These are phyloP conservation scores for Spea bombifrons DNA, from an alignment of 2,113 vertebrate species.

Conservation along the genomic window DNA sequence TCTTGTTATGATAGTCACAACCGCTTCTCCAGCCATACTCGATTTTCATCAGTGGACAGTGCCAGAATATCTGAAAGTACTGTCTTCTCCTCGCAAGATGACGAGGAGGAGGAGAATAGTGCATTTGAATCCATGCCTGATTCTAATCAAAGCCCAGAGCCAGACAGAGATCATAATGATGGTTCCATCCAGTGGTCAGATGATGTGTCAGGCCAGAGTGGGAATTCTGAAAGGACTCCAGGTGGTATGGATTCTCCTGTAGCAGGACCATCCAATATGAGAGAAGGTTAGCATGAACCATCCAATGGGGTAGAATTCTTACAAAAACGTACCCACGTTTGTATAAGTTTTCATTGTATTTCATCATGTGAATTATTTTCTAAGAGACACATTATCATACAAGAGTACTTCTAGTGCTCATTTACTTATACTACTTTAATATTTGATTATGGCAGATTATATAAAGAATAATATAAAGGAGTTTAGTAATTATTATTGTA, in stretches of 20 bases:
- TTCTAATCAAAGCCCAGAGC: conserved; percentile 72
- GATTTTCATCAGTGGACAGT: conserved; percentile 93
- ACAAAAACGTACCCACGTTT: too few species aligned
- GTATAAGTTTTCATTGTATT: too few species aligned
- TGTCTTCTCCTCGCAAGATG: conserved; percentile 93
- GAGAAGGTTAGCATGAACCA: conserved; percentile 74
- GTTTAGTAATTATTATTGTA: too few species aligned
- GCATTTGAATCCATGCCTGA: conserved; percentile 88
- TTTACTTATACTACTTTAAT: too few species aligned
- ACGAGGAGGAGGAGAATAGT: conserved; percentile 91
- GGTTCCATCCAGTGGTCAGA: conserved; percentile 71
- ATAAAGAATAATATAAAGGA: too few species aligned
- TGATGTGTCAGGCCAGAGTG: conserved; percentile 64
- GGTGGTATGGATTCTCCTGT: conserved; percentile 69
- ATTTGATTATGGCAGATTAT: too few species aligned
- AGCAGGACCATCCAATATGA: conserved; percentile 79
- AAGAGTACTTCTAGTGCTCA: too few species aligned
- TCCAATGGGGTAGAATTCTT: background rate
- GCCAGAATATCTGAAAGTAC: conserved; percentile 94
- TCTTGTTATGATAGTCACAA: conserved; percentile 82
- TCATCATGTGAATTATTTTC: too few species aligned
- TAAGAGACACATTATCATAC: too few species aligned
- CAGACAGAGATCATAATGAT: conserved; percentile 68
- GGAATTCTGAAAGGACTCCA: conserved; percentile 59
- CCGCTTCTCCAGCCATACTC: conserved; percentile 85